These are phyloP conservation scores for Pseudococcus jackbeardsleyi DNA, from an alignment of 2,888 invertebrate genomes.

Conservation along the genomic window DNA sequence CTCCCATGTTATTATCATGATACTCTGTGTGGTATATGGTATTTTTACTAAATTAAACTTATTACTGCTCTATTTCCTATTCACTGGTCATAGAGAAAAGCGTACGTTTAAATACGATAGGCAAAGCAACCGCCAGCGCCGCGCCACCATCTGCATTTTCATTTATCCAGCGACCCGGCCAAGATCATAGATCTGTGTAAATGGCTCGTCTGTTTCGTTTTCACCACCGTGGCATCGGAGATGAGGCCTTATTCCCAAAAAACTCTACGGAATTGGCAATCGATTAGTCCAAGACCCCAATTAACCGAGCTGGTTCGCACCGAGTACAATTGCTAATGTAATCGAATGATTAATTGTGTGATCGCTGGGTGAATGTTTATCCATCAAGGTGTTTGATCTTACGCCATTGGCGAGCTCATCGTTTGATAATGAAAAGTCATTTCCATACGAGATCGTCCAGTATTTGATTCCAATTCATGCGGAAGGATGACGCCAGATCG, in stretches of 20 bases:
- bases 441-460: not conserved
- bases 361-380: not conserved
- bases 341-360: not conserved
- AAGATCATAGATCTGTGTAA: not conserved
- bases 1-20: slow-evolving; percentile 61
- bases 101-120: not conserved
- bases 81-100: slow-evolving; percentile 49
- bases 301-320: not conserved
- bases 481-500: not conserved
- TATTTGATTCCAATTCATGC: not conserved
- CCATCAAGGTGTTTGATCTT: not conserved
- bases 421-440: not conserved
- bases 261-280: not conserved
- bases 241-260: no score
- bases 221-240: no score
- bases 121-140: not conserved
- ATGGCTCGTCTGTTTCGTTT: no score
- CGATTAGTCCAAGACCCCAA: not conserved
- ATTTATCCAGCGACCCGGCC: not conserved
- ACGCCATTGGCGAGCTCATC: no score
- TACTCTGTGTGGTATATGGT: slow-evolving; percentile 51
- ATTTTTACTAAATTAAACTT: slow-evolving; percentile 62
- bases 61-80: slow-evolving; percentile 64
- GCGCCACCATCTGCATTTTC: not conserved
- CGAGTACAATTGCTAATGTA: not conserved